Evolutionary conservation across 2,113 vertebrate species (phyloP).

Genomic region (Drymodes brunneopygia): DNA sequence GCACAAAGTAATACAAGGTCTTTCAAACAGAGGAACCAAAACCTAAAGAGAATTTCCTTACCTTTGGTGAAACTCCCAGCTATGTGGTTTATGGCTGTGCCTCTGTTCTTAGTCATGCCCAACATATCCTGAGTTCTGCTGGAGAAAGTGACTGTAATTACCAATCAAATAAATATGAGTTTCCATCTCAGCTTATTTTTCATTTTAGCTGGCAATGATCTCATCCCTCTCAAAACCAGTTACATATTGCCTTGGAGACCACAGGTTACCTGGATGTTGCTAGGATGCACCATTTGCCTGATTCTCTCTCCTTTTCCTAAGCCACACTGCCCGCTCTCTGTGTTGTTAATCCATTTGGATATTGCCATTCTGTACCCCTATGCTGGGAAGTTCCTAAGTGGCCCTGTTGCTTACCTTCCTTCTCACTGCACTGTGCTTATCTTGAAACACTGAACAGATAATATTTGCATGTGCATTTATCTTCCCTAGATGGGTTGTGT

Average conservation of each 20-base stretch:
- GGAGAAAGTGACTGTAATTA: background rate
- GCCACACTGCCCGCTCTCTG: background rate
- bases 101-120: background rate
- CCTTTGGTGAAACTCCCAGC: background rate
- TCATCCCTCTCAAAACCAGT: constrained; percentile 9
- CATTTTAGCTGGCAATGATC: background rate
- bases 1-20: background rate
- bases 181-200: background rate
- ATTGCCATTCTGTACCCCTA: background rate
- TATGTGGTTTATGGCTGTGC: background rate
- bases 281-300: background rate
- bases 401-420: background rate
- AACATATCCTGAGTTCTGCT: background rate
- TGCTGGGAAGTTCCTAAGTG: background rate
- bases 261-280: constrained; percentile 23
- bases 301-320: background rate
- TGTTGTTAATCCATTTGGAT: background rate
- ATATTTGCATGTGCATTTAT: background rate
- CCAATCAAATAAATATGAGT: background rate
- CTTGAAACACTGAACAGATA: background rate
- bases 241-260: constrained; percentile 28
- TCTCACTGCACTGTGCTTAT: background rate
- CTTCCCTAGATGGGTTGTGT: background rate
- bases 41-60: background rate
- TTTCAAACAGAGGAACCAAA: background rate